phyloP scores from a whole-genome alignment of 1,140 invertebrate species.

The Drosophila hydei region DNA sequence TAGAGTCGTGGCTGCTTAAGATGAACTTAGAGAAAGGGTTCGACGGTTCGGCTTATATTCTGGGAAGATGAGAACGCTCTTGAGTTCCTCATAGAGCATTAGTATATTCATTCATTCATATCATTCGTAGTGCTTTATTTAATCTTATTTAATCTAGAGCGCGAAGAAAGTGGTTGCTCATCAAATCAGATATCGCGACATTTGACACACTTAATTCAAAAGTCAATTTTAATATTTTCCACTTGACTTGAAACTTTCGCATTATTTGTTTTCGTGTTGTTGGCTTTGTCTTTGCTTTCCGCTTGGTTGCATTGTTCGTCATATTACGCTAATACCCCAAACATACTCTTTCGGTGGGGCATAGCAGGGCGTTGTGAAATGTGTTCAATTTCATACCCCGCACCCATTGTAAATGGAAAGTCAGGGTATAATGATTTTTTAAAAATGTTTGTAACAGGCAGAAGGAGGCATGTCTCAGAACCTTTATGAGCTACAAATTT shows the following conservation, averaged over 20 bases:
- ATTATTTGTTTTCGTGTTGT: conserved; percentile 14
- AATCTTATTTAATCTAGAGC: not conserved
- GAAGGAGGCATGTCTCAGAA: too few relatives aligned
- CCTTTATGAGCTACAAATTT: too few relatives aligned
- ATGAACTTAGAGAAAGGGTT: too few relatives aligned
- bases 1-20: too few relatives aligned
- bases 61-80: too few relatives aligned
- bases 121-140: not conserved
- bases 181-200: not conserved
- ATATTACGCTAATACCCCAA: conserved; percentile 12
- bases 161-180: not conserved
- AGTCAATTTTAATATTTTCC: conserved; percentile 23
- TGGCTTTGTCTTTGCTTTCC: conserved; percentile 13
- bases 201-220: conserved; percentile 17
- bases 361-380: not conserved
- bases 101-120: not conserved
- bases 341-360: not conserved
- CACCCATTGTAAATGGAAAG: too few relatives aligned
- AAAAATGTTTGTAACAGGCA: too few relatives aligned
- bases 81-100: too few relatives aligned
- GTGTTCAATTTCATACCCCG: too few relatives aligned
- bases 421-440: too few relatives aligned
- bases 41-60: too few relatives aligned
- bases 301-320: conserved; percentile 13
- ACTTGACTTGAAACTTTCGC: conserved; percentile 9